Evolutionary conservation across 2,113 vertebrate genomes (phyloP), one percentile per base, ranked within the genome.

Genomic region (Neoarius graeffei): DNA sequence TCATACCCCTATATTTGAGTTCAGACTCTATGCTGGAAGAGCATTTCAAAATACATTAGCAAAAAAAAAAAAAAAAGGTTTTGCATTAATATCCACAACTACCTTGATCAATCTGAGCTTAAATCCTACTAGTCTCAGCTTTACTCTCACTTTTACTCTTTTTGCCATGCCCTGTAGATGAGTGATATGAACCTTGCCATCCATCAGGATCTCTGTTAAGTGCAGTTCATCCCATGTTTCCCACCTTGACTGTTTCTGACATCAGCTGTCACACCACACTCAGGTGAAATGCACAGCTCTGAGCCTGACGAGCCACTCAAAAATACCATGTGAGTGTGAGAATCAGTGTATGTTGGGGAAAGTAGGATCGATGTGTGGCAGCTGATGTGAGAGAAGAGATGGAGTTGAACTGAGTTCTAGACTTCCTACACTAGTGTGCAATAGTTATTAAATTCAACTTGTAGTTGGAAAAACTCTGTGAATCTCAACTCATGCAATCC

Each of bases 1-100:
- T 90, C 89, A 89, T 90, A 90, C 88, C 91, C 89, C 11, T 77
- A 11, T 9, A 77, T 52, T 25, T 5, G 20, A 20, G 3, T 50
- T 76, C 2, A 20, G 17, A 71, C 69, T 20, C 6, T 69, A 30
- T 50, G 23, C 9, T 50, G 5, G 48, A 50, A 5, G 4, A 25
- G 4, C 73, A 76, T 50, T 48, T 48, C 4, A 19, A 5, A 56
- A 79, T 79, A 54, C 23, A 62, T 66, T 83, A 62, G 59, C 35
- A 23, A 20, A 4, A 23, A 52, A 52, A 76, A 52, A 52, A 76
- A 76, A 5, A 11, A 25, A 50, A 52, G 9, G 42, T 77, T 79
- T 79, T 27, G 56, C 11, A 54, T 79, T 79, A 17, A 25, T 56
- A 56, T 79, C 52, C 52, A 27, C 50, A 56, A 7, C 11, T 79